Percentiles rank a stretch among this genome's conserved stretches.
phyloP scores from a whole-genome alignment of 1,140 invertebrate species.

The Proales similis region DNA sequence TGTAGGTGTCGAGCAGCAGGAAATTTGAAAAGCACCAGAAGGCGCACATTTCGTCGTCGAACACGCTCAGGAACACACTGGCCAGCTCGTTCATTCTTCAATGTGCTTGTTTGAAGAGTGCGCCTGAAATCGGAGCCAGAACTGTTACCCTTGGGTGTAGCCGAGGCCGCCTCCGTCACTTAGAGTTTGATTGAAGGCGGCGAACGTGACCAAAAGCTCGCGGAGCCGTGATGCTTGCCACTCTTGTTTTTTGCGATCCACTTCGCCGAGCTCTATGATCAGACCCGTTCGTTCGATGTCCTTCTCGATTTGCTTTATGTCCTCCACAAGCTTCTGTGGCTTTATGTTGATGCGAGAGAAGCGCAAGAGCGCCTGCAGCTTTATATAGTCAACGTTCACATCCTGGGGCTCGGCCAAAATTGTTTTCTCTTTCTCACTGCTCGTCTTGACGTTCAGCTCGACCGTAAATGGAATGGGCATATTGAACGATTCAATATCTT shows the following conservation, averaged over 20 bases:
- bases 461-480: no score
- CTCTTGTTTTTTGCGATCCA: not conserved
- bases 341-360: not conserved
- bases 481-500: no score
- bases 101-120: not conserved
- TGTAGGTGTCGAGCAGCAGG: slow-evolving; percentile 21
- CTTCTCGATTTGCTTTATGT: slow-evolving; percentile 32
- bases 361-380: slow-evolving; percentile 11
- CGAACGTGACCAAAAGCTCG: slow-evolving; percentile 22
- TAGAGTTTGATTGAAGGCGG: slow-evolving; percentile 28
- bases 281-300: slow-evolving; percentile 28
- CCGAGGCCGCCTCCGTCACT: slow-evolving; percentile 12
- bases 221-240: not conserved
- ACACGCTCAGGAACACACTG: slow-evolving; percentile 21
- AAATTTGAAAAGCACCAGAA: slow-evolving; percentile 36
- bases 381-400: slow-evolving; percentile 15
- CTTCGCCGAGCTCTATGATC: not conserved
- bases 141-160: slow-evolving; percentile 32
- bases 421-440: not conserved
- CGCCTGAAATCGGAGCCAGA: not conserved
- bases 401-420: slow-evolving; percentile 8
- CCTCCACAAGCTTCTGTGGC: slow-evolving; percentile 8
- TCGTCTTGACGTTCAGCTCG: slow-evolving; percentile 1
- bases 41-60: slow-evolving; percentile 8
- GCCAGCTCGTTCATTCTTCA: slow-evolving; percentile 35